Conservation (phyloP, 2,888 invertebrate species). For the Petrolisthes manimaculis region DNA sequence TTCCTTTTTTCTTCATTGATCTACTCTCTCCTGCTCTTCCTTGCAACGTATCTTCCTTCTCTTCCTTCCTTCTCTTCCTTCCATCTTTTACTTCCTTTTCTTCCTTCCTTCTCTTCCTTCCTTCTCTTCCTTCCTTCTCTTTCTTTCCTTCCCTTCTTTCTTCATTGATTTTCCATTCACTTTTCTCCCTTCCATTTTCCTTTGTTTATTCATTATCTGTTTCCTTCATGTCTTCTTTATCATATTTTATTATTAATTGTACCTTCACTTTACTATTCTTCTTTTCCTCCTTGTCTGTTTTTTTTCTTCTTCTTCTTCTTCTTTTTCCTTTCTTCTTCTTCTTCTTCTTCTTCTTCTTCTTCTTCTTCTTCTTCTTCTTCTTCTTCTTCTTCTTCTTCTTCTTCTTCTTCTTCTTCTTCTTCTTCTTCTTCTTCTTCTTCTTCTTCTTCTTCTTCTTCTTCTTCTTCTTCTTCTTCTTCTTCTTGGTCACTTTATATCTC, state of each 20-base stretch:
- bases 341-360: neutral
- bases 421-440: neutral
- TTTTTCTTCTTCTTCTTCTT: neutral
- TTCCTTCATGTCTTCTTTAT: neutral
- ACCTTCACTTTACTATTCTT: neutral
- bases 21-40: neutral
- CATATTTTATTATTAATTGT: no score
- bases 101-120: neutral
- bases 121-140: constrained; percentile 5
- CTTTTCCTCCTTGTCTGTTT: neutral
- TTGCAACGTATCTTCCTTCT: neutral
- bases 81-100: neutral
- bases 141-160: neutral
- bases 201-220: neutral
- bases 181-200: no score
- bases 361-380: neutral
- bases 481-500: no score
- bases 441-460: neutral
- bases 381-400: neutral
- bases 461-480: neutral
- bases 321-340: neutral
- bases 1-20: neutral
- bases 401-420: neutral
- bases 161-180: no score
- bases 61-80: neutral